These are phyloP conservation scores for Telmatherina bonti DNA, from an alignment of 2,797 vertebrate species.

Conservation along the genomic window DNA sequence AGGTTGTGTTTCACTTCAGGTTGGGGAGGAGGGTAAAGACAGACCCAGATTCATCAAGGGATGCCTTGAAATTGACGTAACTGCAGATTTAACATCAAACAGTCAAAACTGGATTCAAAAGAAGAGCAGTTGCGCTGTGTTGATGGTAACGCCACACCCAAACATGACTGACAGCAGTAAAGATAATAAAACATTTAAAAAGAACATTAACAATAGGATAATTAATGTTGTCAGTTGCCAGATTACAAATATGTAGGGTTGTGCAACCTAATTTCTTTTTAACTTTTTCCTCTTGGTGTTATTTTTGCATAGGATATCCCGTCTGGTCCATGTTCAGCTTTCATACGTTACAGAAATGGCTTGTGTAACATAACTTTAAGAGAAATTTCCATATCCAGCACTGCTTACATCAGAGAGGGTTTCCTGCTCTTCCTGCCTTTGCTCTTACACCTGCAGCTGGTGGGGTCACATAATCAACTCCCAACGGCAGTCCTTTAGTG, in stretches of 20 bases:
- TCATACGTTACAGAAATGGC: constrained; percentile 10
- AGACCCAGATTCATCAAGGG: constrained; percentile 44
- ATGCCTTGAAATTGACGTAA: constrained; percentile 60
- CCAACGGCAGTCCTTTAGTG: constrained; percentile 73
- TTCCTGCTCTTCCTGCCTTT: constrained; percentile 64
- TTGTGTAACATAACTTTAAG: constrained; percentile 22
- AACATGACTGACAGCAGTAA: not conserved
- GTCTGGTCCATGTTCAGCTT: not conserved
- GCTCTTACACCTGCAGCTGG: constrained; percentile 78
- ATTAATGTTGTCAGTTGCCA: no score
- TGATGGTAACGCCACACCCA: not conserved
- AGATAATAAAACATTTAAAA: not conserved
- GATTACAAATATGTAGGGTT: no score
- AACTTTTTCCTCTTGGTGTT: no score
- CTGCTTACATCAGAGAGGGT: constrained; percentile 69
- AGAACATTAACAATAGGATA: not conserved
- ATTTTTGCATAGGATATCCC: not conserved
- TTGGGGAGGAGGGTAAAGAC: constrained; percentile 23
- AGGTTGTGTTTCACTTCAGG: constrained; percentile 75
- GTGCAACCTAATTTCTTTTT: no score
- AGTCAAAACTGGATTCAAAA: constrained; percentile 36
- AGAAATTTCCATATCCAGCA: constrained; percentile 51
- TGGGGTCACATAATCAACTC: constrained; percentile 77
- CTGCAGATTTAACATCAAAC: constrained; percentile 51
- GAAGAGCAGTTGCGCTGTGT: not conserved